phyloP scores from a whole-genome alignment of 2,797 vertebrate genomes.

The Salmo trutta region DNA sequence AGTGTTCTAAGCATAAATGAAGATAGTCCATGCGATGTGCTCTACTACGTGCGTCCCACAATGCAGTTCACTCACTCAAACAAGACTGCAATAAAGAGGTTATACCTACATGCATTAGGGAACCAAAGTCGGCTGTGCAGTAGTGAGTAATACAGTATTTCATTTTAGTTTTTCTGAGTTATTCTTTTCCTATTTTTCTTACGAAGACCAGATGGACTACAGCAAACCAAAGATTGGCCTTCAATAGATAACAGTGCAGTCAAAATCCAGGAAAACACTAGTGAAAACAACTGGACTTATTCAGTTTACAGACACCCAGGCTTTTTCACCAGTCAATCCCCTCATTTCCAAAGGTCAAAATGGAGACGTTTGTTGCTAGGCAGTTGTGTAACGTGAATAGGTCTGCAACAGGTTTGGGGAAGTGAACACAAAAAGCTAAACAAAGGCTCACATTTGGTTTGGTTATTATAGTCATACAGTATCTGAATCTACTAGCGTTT shows the following conservation, averaged over 20 bases:
- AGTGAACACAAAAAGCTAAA: slow-evolving; percentile 56
- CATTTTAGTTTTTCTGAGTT: slow-evolving; percentile 52
- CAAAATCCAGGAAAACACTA: slow-evolving; percentile 65
- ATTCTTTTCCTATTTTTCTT: slow-evolving; percentile 37
- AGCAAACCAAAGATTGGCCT: slow-evolving; percentile 99
- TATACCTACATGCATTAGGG: slow-evolving; percentile 61
- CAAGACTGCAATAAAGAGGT: slow-evolving; percentile 38
- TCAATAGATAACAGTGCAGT: slow-evolving; percentile 79
- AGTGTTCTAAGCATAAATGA: slow-evolving; percentile 83
- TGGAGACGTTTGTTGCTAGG: slow-evolving; percentile 82
- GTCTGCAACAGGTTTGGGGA: slow-evolving; percentile 42
- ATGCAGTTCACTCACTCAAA: slow-evolving; percentile 52
- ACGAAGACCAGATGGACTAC: slow-evolving; percentile 72
- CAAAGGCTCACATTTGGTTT: slow-evolving; percentile 53
- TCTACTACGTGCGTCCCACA: slow-evolving; percentile 47
- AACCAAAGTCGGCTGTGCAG: slow-evolving; percentile 81
- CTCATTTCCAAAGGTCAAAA: slow-evolving; percentile 85
- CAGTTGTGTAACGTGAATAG: slow-evolving; percentile 58
- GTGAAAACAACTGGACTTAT: slow-evolving; percentile 48
- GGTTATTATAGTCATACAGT: slow-evolving; percentile 62
- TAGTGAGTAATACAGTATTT: slow-evolving; percentile 77
- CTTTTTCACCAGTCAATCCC: slow-evolving; percentile 40
- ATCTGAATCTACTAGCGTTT: slow-evolving; percentile 81
- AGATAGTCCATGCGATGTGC: slow-evolving; percentile 69
- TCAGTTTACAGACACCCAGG: slow-evolving; percentile 36